Base-by-base conservation (phyloP, 2,113 vertebrate species). In the Gallinago jamesoni region DNA sequence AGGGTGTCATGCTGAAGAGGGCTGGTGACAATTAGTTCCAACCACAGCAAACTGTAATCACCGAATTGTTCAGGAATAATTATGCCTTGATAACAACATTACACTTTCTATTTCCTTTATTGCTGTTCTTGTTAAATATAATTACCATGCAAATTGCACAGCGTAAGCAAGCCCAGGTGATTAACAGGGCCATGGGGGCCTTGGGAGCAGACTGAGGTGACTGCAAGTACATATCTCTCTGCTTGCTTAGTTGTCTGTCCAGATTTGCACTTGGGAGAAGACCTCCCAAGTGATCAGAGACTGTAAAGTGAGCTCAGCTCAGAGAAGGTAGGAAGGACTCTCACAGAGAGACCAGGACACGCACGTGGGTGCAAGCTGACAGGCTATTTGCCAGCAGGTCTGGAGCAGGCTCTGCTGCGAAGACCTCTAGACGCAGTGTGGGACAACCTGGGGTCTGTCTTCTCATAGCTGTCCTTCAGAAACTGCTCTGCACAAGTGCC, bases 101-200 rank as follows among this genome's bases (percentile, higher is more conserved):
- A 93, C 94, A 92, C 89, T 96, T 96, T 96, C 94, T 95, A 96
- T 96, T 94, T 96, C 87, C 94, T 96, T 97, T 97, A 97, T 97
- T 96, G 94, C 96, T 95, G 78, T 94, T 97, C 96, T 96, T 96
- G 93, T 97, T 97, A 97, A 97, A 97, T 96, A 96, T 97, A 97
- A 97, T 97, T 97, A 95, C 96, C 91, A 96, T 96, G 96, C 93
- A 97, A 97, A 97, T 97, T 94, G 88, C 93, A 94, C 73, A 84
- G 83, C 45, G 4, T 92, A 95, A 94, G 96, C 89, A 96, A 94
- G 96, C 96, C 91, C 94, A 94, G 96, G 94, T 96, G 97, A 97
- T 97, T 94, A 94, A 82, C 56, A 30, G 82, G 91, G 73, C 94
- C 70, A 28, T 21, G 63, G 70, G 81, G 60, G 92, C 93, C 70